Base-by-base conservation (phyloP, 2,888 invertebrate genomes). In the Eucera pruinosa region DNA sequence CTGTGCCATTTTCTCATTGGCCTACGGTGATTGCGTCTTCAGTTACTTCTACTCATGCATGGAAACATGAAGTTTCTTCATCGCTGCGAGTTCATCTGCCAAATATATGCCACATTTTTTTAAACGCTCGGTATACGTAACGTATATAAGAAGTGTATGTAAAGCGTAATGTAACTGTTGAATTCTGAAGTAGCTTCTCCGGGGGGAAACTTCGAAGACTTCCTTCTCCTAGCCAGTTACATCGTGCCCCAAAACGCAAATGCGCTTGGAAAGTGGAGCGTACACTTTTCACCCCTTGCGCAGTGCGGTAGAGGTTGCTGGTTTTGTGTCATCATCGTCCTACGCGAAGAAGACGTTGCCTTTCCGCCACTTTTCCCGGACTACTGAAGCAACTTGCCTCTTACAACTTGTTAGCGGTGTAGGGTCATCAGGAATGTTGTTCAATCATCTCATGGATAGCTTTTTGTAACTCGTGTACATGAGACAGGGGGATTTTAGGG, bases 241-340 rank as follows among this genome's bases (percentile, higher is more conserved):
- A 20, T 9, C 69, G 15, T 41, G 73, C 55, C 50, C 48, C 11
- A 41, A 69, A 64, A 76, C 57, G 76, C 60, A 65, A 78, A 76
- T 76, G 47, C 58, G 27, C 33, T 43, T 52, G 33, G 71, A 78
- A 79, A 77, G 39, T 79, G 41, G 78, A 79, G 45, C 78, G 78
- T 64, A 43, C 66, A 71, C 62, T 68, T 71, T 78, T 64, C 78
- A 64, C 54, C 60, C 57, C 47, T 79, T 78, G 78, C 78, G 78
- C 78, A 79, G 41, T 79, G 78, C 78, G 78, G 78, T 71, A 79
- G 30, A 68, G 52, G 39, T 60, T 18, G 50, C 43, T 15, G 15
- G 48, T 57, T 57, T 47, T 25, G 55, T 58, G 67, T 72, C 60
- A 27, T 57, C 66, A 43, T 2, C 23, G 25, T 9, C 33, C 36